Evolutionary conservation across 2,888 invertebrate species (phyloP).

Genomic region (Adelphocoris suturalis): DNA sequence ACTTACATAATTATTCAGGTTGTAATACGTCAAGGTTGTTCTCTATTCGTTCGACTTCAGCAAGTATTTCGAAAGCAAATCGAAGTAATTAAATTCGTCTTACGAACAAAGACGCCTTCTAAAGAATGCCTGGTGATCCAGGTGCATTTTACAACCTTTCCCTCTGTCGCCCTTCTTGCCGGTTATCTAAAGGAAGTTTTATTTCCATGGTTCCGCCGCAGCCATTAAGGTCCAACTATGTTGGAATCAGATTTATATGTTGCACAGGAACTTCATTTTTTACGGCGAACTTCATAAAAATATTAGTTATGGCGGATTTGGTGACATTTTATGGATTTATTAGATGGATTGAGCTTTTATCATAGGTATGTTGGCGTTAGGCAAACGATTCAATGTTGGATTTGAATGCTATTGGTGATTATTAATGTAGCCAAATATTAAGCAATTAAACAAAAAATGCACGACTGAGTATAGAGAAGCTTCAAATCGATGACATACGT

Average conservation of each 20-base stretch:
- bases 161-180: background rate
- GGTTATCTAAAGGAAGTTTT: background rate
- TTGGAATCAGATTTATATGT: background rate
- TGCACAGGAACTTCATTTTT: background rate
- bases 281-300: background rate
- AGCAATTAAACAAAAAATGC: no score
- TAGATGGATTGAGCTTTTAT: background rate
- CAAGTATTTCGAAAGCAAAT: no score
- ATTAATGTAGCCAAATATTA: no score
- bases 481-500: no score
- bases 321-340: background rate
- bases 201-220: background rate
- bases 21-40: no score
- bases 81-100: no score
- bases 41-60: no score
- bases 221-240: background rate
- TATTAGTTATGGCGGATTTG: background rate
- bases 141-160: background rate
- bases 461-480: no score
- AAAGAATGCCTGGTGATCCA: background rate
- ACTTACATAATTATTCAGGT: no score
- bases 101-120: background rate
- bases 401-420: no score
- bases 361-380: background rate
- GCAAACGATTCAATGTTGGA: no score